Percentiles rank a stretch among this genome's conserved stretches.
These are phyloP conservation scores for Lynx canadensis DNA, from an alignment of 2,113 vertebrate species.

Conservation along the genomic window DNA sequence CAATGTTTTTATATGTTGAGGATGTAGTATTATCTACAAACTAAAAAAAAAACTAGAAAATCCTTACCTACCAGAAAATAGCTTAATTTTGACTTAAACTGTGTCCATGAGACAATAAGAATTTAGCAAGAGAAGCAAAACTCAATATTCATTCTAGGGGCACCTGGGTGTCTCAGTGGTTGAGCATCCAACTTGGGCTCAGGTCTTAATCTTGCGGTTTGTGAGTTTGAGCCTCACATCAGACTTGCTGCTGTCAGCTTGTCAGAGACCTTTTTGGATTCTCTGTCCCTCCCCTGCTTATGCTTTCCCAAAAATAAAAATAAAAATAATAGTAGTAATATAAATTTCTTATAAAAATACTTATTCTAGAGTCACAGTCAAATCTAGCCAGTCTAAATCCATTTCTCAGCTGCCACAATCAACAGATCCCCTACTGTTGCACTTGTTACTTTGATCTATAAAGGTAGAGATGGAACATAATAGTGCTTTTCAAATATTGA, in stretches of 20 bases:
- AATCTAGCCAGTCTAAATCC: neutral
- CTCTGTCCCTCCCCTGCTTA: too few species aligned
- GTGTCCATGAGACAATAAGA: neutral
- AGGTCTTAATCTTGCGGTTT: too few species aligned
- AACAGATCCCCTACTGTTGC: neutral
- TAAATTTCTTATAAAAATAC: neutral
- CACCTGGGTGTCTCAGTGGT: too few species aligned
- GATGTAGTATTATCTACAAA: neutral
- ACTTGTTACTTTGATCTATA: conserved; percentile 7
- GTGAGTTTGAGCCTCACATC: too few species aligned
- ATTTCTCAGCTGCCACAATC: neutral
- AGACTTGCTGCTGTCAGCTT: too few species aligned
- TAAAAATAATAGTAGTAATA: too few species aligned
- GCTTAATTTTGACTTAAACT: conserved; percentile 46
- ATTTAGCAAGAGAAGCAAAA: neutral
- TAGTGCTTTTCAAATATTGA: neutral
- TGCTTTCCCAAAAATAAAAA: too few species aligned
- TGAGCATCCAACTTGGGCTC: too few species aligned
- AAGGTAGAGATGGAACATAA: neutral
- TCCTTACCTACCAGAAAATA: conserved; percentile 30
- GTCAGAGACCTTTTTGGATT: too few species aligned
- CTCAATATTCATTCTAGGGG: neutral
- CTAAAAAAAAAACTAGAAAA: conserved; percentile 35
- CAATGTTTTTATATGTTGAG: conserved; percentile 27
- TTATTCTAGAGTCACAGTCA: neutral